phyloP scores from a whole-genome alignment of 2,113 vertebrate genomes.

The Glaucomys volans region DNA sequence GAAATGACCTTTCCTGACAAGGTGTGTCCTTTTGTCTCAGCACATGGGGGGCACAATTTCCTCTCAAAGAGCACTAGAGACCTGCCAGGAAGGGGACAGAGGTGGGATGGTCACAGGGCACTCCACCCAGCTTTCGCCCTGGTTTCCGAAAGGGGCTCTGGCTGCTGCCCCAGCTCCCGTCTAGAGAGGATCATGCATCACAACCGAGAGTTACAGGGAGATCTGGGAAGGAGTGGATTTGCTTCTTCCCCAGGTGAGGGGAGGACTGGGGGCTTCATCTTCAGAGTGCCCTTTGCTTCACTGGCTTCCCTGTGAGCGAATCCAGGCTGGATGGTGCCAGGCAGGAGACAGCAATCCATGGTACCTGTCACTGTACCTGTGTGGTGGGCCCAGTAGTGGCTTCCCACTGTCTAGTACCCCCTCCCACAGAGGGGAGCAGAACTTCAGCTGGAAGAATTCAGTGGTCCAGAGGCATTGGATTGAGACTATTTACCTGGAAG shows the following conservation, averaged over 20 bases:
- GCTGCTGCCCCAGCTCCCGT: not conserved
- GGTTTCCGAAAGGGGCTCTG: not conserved
- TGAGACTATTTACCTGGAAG: not conserved
- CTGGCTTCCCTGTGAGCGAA: not conserved
- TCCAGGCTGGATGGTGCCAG: not conserved
- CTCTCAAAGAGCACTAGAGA: not conserved
- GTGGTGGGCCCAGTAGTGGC: fast-evolving
- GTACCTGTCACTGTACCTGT: fast-evolving
- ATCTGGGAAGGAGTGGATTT: fast-evolving
- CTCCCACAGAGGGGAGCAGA: not conserved
- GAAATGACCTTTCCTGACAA: not conserved
- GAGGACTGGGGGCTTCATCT: not conserved
- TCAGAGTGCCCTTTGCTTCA: not conserved
- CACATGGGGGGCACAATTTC: not conserved
- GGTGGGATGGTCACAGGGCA: not conserved
- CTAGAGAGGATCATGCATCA: not conserved
- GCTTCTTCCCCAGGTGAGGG: not conserved
- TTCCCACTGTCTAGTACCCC: no score
- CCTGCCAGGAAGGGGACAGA: not conserved
- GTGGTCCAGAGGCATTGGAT: not conserved
- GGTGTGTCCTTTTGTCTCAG: not conserved
- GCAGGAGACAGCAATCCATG: not conserved
- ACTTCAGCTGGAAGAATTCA: not conserved
- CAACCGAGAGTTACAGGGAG: not conserved
- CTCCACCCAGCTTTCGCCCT: fast-evolving